Evolutionary conservation across 1,140 invertebrate genomes (phyloP), one percentile per base, ranked within the genome.

Genomic region (Eurosta solidaginis): DNA sequence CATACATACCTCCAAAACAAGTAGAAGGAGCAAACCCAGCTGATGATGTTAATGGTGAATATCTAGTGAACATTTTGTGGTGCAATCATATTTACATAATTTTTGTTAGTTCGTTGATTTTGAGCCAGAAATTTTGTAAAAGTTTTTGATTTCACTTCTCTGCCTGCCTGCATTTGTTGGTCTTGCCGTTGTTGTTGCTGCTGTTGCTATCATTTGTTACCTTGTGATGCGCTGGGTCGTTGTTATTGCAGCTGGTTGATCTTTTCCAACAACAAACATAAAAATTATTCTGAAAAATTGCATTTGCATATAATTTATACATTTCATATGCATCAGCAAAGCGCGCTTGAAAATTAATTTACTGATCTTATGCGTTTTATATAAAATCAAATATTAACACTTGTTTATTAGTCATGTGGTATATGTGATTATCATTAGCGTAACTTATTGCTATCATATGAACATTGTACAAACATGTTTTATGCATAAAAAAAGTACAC

Each of bases 11-110:
- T 17, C 14, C 33, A 59, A 29, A 25, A 12, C 50, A 25, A 54
- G 22, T 54, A 12, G 10, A 54, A 54, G 22, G 50, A 54, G 50
- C 4, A 54, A 20, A 22, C n/a, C 22, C 54, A 33, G 54, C 45
- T n/a, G 17, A 59, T 59, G 54, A 33, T 59, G 54, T 3, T 59
- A 17, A 29, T 33, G 14, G 45, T 49, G 22, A 27, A 27, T 20
- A 25, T 12, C 10, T 68, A 10, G 3, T 10, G 59, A 36, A 68
- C 29, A 68, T 40, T 68, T 68, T 68, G 29, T 20, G 33, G 59
- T 33, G 27, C 59, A 17, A 68, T 40, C 33, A 68, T 68, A 68
- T 68, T 68, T 68, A 40, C 59, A 68, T 68, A 68, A 68, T 68
- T 68, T 68, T 20, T 33, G 9, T n/a, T n/a, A n/a, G n/a, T 68